Base-by-base conservation (phyloP, 2,888 invertebrate species). In the Drosophila longiperda region DNA sequence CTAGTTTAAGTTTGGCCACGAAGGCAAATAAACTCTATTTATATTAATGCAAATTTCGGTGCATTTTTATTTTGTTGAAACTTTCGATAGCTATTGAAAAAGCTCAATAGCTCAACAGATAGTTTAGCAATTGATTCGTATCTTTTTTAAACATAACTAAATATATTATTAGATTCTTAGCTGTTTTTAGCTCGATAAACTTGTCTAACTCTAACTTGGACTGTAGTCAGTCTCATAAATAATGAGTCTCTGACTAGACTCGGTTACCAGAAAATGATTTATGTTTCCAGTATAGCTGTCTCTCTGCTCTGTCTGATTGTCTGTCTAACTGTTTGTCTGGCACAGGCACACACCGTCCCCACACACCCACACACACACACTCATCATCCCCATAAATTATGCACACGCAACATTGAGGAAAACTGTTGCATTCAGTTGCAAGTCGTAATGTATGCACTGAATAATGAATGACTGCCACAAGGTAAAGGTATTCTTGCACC, bases 351-450 rank as follows among this genome's bases (percentile, higher is more conserved):
- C 23, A 29, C 29, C 12, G 5, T 20, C 12, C 12, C 3, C 20
- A 20, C 6, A 12, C 36, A 17, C 38, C 12, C 34, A 34, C 34
- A 34, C 34, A 34, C 34, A 6, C 34, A 12, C 34, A 34, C 4
- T 0, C 34, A 34, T 15, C 36, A n/a, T 9, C 36, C 49, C 42
- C 32, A 36, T 55, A 75, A 66, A 63, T 69, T 55, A 57, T 55
- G 62, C 70, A 70, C 61, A 66, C 63, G 66, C 66, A 53, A 58
- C 64, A 64, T 62, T 40, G 60, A 36, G 33, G 29, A 57, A 61
- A 77, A 61, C 79, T 78, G 69, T 78, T 78, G 77, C 75, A 63
- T 60, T 49, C 26, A 26, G 23, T 11, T 15, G 33, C 58, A 38
- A 52, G 64, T 57, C 42, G 23, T 52, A 53, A 66, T 61, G 52